A percentile compares a stretch with the other conserved stretches of the same genome.
phyloP scores from a whole-genome alignment of 2,888 invertebrate genomes.

The Germaria angustata region DNA sequence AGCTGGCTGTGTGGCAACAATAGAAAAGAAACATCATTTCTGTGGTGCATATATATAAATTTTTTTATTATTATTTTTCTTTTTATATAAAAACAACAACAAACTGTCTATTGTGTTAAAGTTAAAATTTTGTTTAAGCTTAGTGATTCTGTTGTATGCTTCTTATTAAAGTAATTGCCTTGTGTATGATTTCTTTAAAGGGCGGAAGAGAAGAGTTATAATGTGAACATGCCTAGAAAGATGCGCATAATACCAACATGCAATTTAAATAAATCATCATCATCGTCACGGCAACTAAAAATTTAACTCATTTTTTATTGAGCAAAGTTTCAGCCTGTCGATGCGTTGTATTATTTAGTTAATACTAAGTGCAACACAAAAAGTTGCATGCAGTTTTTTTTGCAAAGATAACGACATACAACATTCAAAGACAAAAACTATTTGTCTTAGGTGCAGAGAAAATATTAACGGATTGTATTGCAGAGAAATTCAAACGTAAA shows the following conservation, averaged over 20 bases:
- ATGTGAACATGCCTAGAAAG: conserved; percentile 1
- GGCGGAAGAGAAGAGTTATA: neutral
- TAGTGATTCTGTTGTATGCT: conserved; percentile 19
- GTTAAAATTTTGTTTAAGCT: conserved; percentile 51
- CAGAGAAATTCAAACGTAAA: neutral
- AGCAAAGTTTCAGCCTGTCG: conserved; percentile 66
- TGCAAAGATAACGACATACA: conserved; percentile 26
- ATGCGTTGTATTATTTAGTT: conserved; percentile 61
- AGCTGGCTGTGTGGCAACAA: conserved; percentile 23
- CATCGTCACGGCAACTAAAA: conserved; percentile 72
- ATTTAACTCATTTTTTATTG: conserved; percentile 41
- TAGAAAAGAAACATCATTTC: conserved; percentile 8
- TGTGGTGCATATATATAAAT: neutral
- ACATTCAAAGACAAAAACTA: neutral
- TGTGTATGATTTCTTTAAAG: conserved; percentile 1
- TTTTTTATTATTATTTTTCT: neutral
- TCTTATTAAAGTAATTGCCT: conserved; percentile 34
- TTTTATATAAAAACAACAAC: neutral
- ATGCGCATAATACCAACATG: conserved; percentile 66
- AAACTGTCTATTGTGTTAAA: conserved; percentile 46
- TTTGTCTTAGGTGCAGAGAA: conserved; percentile 36
- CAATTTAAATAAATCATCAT: conserved; percentile 79
- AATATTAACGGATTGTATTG: neutral
- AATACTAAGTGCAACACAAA: conserved; percentile 17
- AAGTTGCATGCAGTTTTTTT: neutral